A percentile compares a stretch with the other conserved stretches of the same genome.
phyloP scores from a whole-genome alignment of 2,888 invertebrate species.

The Phoronis australis region DNA sequence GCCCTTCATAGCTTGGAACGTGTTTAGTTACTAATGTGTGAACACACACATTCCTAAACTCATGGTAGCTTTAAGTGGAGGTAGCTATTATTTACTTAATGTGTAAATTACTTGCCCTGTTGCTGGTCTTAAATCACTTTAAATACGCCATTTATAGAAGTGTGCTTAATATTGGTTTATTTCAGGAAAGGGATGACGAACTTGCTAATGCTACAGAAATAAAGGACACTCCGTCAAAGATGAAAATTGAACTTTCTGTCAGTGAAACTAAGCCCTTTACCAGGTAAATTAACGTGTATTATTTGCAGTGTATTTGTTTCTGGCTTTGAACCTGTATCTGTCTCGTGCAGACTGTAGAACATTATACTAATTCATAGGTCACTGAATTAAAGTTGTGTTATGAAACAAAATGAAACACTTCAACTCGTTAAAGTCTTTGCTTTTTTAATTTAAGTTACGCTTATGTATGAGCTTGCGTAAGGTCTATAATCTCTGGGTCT shows the following conservation, averaged over 20 bases:
- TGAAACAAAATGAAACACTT: neutral
- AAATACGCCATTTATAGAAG: too few species aligned
- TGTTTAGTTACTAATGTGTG: too few species aligned
- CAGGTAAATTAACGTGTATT: constrained; percentile 23
- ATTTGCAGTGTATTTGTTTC: neutral
- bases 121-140: too few species aligned
- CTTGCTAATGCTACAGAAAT: constrained; percentile 36
- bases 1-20: too few species aligned
- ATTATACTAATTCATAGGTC: too few species aligned
- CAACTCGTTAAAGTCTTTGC: neutral
- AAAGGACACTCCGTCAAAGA: constrained; percentile 26
- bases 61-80: too few species aligned
- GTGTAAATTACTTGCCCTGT: too few species aligned
- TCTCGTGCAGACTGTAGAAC: too few species aligned
- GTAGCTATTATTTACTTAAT: too few species aligned
- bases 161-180: too few species aligned
- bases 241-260: constrained; percentile 44
- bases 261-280: constrained; percentile 51
- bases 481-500: neutral
- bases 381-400: too few species aligned
- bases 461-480: neutral
- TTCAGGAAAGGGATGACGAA: constrained; percentile 41
- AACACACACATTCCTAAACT: too few species aligned
- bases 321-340: neutral
- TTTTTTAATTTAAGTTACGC: neutral